A percentile compares a stretch with the other conserved stretches of the same genome.
These are phyloP conservation scores for Antitype chi DNA, from an alignment of 2,888 invertebrate species.

Conservation along the genomic window DNA sequence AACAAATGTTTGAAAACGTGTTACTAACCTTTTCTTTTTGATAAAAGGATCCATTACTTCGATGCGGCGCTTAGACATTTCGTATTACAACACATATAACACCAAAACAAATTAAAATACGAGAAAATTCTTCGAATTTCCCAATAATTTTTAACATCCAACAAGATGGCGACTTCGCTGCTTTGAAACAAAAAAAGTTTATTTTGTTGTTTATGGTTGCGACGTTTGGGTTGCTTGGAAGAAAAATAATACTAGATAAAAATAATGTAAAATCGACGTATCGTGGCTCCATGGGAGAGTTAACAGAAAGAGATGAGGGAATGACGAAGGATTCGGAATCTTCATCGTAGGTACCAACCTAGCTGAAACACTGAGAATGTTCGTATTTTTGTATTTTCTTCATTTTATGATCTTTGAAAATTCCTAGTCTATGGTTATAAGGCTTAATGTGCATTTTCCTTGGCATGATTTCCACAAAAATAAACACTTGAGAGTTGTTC, in stretches of 20 bases:
- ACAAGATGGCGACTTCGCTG: constrained; percentile 84
- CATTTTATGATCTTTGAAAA: not conserved
- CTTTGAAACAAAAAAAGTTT: constrained; percentile 58
- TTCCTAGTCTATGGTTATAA: not conserved
- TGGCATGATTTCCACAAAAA: not conserved
- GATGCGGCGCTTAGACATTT: constrained; percentile 96
- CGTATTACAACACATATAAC: constrained; percentile 76
- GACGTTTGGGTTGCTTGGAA: constrained; percentile 19
- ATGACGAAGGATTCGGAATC: not conserved
- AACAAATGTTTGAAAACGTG: constrained; percentile 62
- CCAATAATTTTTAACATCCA: constrained; percentile 74
- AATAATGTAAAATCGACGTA: not conserved
- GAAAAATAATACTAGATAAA: not conserved
- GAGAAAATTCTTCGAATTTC: constrained; percentile 71
- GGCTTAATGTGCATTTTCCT: constrained; percentile 20
- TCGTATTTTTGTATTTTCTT: not conserved
- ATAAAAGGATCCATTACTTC: constrained; percentile 96
- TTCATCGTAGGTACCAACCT: not conserved
- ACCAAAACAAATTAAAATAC: constrained; percentile 66
- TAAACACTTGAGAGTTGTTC: not conserved
- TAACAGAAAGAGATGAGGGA: too few species aligned
- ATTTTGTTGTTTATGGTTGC: constrained; percentile 51
- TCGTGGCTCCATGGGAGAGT: not conserved
- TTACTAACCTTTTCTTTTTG: constrained; percentile 93
- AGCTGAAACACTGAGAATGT: too few species aligned